Evolutionary conservation across 2,113 vertebrate genomes (phyloP).

Genomic region (Irena cyanogastra): DNA sequence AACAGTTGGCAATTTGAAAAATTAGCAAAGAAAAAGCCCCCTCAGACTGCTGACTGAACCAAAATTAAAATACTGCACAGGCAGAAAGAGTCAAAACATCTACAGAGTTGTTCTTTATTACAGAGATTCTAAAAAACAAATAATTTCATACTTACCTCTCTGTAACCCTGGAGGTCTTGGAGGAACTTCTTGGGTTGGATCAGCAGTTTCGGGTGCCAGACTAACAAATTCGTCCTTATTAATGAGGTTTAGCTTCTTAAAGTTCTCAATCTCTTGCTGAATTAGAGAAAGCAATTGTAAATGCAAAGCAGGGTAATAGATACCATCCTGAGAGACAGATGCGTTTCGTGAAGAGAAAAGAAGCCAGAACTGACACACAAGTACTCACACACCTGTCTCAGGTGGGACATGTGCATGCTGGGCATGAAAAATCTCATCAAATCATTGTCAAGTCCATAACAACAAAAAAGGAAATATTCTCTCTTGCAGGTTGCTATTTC

Average conservation of each 20-base stretch:
- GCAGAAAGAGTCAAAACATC: background rate
- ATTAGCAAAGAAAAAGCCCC: background rate
- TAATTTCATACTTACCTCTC: conserved; percentile 50
- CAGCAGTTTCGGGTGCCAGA: conserved; percentile 76
- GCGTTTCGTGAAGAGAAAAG: background rate
- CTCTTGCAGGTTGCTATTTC: background rate
- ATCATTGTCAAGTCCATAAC: background rate
- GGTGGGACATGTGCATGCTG: background rate
- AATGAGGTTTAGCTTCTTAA: conserved; percentile 89
- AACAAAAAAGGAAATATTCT: background rate
- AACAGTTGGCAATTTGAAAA: background rate
- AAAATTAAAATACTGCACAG: background rate
- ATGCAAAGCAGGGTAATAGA: background rate
- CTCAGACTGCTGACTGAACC: background rate
- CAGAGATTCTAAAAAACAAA: background rate
- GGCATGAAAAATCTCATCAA: fast-evolving
- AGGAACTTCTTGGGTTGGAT: conserved; percentile 74
- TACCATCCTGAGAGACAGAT: background rate
- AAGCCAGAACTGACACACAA: background rate
- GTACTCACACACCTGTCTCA: background rate
- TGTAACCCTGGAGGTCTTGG: conserved; percentile 57
- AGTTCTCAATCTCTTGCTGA: conserved; percentile 88
- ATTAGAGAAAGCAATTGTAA: conserved; percentile 63
- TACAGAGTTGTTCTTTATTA: background rate
- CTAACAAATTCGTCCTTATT: conserved; percentile 86